Base-by-base conservation (phyloP, 2,113 vertebrate species). In the Daboia siamensis region DNA sequence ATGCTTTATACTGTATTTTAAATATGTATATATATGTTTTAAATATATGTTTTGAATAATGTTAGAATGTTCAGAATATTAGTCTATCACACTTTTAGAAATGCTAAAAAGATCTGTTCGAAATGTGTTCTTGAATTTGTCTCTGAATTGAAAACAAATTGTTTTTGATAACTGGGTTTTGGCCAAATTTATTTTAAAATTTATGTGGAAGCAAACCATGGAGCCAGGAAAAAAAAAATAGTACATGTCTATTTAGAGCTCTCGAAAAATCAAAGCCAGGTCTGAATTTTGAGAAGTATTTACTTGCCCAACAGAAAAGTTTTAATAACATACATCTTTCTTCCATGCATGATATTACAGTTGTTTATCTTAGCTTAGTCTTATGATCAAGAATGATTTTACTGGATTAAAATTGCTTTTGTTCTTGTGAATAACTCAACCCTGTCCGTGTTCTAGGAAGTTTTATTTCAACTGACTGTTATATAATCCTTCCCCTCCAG, bases 101-200 rank as follows among this genome's bases (percentile, higher is more conserved):
- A 56, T 48, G 48, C 20, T 21, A 69, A 33, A 21, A 90, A 46
- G 11, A 69, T 2, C 15, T 26, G 56, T 56, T 26, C 21, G 15
- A 59, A 89, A 96, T 88, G 86, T 95, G 93, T 93, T 95, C 54
- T 88, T 95, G 88, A 92, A 91, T 86, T 92, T 95, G 46, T 91
- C 91, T 94, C 1, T 90, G 88, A 56, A 95, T 89, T 93, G 90
- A 94, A 90, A 80, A 33, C 21, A 13, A 90, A 92, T 55, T 93
- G 15, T 11, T 94, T 39, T 94, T 93, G 93, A 90, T 92, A 95
- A 93, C 52, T 3, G 93, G 92, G 2, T 94, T n/a, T 84, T 1
- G 26, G 90, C 93, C 91, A 39, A 95, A 88, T 85, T 96, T 96
- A 87, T 91, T 51, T 94, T 95, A 90, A 90, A 64, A 90, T 96